These are phyloP conservation scores for Felis chaus DNA, from an alignment of 2,113 vertebrate genomes.

Conservation along the genomic window DNA sequence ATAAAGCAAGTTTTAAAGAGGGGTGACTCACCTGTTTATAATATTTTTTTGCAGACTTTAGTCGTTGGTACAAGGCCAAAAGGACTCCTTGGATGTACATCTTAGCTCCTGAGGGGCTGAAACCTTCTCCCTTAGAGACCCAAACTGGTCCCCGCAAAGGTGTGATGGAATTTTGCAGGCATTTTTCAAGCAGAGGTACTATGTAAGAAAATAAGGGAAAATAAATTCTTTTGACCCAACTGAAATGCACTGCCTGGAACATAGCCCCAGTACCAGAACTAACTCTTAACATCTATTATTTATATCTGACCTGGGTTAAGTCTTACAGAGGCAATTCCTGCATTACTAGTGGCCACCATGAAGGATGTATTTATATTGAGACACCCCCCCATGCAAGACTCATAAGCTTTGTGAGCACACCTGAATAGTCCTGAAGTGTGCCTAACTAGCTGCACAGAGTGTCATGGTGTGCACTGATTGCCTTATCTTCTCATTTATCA, in stretches of 20 bases:
- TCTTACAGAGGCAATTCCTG: slow-evolving; percentile 85
- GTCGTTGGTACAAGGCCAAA: slow-evolving; percentile 81
- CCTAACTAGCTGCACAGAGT: slow-evolving; percentile 92
- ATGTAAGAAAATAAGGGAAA: slow-evolving; percentile 70
- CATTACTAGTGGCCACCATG: slow-evolving; percentile 88
- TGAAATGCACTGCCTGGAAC: slow-evolving; percentile 76
- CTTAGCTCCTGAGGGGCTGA: slow-evolving; percentile 85
- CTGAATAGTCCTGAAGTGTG: slow-evolving; percentile 93
- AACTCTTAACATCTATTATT: slow-evolving; percentile 87
- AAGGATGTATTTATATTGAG: slow-evolving; percentile 87
- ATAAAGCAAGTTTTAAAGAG: slow-evolving; percentile 78
- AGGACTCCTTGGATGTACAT: slow-evolving; percentile 82
- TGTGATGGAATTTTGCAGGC: slow-evolving; percentile 86
- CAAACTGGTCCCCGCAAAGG: slow-evolving; percentile 83
- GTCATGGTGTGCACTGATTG: slow-evolving; percentile 97
- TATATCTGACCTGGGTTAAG: slow-evolving; percentile 87
- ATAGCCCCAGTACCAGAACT: slow-evolving; percentile 73
- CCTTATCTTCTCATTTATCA: slow-evolving; percentile 99
- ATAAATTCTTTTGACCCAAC: slow-evolving; percentile 80
- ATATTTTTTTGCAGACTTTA: slow-evolving; percentile 83
- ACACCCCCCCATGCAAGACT: slow-evolving; percentile 88
- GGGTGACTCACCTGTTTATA: slow-evolving; percentile 87
- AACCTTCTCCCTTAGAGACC: slow-evolving; percentile 85
- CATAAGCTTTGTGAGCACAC: slow-evolving; percentile 87
- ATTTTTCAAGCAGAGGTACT: slow-evolving; percentile 85